Evolutionary conservation across 2,888 invertebrate species (phyloP).

Genomic region (Apamea sordens): DNA sequence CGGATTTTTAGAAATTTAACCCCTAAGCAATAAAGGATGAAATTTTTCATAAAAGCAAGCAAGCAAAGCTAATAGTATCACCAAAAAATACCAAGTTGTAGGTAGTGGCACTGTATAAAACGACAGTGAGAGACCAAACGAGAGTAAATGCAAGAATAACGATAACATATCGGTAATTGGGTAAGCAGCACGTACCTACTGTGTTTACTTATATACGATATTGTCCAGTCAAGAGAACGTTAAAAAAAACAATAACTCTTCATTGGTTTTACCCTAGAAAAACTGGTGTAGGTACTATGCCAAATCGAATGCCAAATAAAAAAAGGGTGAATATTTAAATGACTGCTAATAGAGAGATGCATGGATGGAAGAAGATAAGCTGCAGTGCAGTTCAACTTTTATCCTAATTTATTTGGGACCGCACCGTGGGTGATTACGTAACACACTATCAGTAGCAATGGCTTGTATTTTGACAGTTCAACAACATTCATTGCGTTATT

Average conservation of each 20-base stretch:
- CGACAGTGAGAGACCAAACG: slow-evolving; percentile 11
- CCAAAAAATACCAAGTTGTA: too few relatives aligned
- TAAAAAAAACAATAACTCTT: too few relatives aligned
- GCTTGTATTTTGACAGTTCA: too few relatives aligned
- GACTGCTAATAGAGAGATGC: neutral
- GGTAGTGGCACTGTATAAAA: neutral
- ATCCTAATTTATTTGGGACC: too few relatives aligned
- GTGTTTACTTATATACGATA: slow-evolving; percentile 4
- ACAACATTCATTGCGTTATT: too few relatives aligned
- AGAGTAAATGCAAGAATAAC: slow-evolving; percentile 22
- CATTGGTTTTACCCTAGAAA: neutral
- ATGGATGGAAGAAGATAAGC: neutral
- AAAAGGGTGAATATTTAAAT: neutral
- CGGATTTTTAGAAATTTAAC: neutral
- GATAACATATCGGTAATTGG: slow-evolving; percentile 32
- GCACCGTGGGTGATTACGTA: too few relatives aligned
- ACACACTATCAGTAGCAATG: too few relatives aligned
- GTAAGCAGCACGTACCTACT: neutral
- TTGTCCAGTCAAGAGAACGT: neutral
- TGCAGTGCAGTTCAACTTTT: neutral
- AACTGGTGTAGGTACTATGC: too few relatives aligned
- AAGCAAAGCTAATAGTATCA: neutral
- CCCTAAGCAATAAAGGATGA: too few relatives aligned
- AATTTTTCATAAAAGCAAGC: too few relatives aligned
- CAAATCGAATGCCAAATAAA: too few relatives aligned